phyloP scores from a whole-genome alignment of 2,888 invertebrate genomes.

The Luperina nickerlii region DNA sequence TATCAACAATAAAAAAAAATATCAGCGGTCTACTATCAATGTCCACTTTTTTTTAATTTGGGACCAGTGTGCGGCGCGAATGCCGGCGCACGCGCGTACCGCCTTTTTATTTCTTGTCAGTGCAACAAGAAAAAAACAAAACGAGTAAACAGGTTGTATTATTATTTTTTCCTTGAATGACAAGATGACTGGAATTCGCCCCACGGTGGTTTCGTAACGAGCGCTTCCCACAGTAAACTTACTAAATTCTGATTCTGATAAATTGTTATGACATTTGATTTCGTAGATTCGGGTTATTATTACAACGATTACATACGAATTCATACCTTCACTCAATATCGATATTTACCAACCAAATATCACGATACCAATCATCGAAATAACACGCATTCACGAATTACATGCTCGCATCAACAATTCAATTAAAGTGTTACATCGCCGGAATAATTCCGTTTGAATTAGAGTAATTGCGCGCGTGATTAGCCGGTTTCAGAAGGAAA shows the following conservation, averaged over 20 bases:
- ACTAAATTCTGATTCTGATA: constrained; percentile 58
- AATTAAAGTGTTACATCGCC: constrained; percentile 86
- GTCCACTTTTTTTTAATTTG: too few relatives aligned
- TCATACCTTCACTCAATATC: constrained; percentile 64
- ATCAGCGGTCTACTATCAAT: too few relatives aligned
- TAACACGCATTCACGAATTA: constrained; percentile 73
- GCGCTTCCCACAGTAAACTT: constrained; percentile 64
- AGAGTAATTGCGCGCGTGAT: constrained; percentile 88
- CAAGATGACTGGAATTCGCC: constrained; percentile 72
- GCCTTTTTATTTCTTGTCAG: constrained; percentile 73
- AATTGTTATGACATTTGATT: constrained; percentile 69
- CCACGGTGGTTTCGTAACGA: constrained; percentile 64
- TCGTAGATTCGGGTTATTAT: constrained; percentile 63
- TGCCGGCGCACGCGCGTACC: constrained; percentile 84
- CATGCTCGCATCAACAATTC: constrained; percentile 81
- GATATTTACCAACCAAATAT: constrained; percentile 74
- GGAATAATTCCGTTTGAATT: constrained; percentile 86
- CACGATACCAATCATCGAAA: constrained; percentile 75
- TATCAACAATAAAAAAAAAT: too few relatives aligned
- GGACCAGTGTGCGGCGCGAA: too few relatives aligned
- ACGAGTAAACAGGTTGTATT: constrained; percentile 82
- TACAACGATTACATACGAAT: constrained; percentile 62
- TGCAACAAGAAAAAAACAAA: constrained; percentile 70
- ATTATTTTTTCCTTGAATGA: constrained; percentile 76
- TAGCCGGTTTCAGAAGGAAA: constrained; percentile 79